Evolutionary conservation across 2,888 invertebrate species (phyloP).

Genomic region (Brachyopa scutellaris): DNA sequence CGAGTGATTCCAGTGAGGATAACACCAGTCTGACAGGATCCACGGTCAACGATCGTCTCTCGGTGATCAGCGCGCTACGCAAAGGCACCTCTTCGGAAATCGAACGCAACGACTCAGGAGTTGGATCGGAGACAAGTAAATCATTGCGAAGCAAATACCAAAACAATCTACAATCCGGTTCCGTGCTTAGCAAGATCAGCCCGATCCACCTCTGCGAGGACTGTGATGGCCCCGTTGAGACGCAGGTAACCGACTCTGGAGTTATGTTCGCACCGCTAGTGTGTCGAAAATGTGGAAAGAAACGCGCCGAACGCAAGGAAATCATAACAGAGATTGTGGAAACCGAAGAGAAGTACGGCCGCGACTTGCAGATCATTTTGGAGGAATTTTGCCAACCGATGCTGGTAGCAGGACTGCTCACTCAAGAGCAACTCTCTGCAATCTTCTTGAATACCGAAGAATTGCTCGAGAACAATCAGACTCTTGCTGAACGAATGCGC

Average conservation of each 20-base stretch:
- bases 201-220: conserved; percentile 91
- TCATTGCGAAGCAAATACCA: conserved; percentile 90
- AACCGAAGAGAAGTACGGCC: conserved; percentile 97
- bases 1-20: conserved; percentile 94
- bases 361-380: conserved; percentile 94
- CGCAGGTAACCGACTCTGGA: conserved; percentile 88
- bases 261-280: conserved; percentile 89
- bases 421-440: conserved; percentile 94
- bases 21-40: conserved; percentile 85
- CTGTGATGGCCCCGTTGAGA: conserved; percentile 91
- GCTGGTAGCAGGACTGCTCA: conserved; percentile 94
- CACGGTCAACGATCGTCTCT: conserved; percentile 47
- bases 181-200: conserved; percentile 83
- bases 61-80: conserved; percentile 73
- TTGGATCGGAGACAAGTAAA: conserved; percentile 95
- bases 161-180: conserved; percentile 82
- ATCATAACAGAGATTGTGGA: conserved; percentile 97
- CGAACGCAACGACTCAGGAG: conserved; percentile 95
- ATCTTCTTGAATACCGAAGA: conserved; percentile 97
- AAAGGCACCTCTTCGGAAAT: conserved; percentile 86
- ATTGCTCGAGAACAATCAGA: conserved; percentile 92
- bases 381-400: conserved; percentile 97
- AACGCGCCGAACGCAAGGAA: conserved; percentile 94
- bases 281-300: conserved; percentile 94
- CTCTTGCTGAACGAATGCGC: conserved; percentile 92